A percentile compares a stretch with the other conserved stretches of the same genome.
These are phyloP conservation scores for Cryptoprocta ferox DNA, from an alignment of 2,797 vertebrate species.

Conservation along the genomic window DNA sequence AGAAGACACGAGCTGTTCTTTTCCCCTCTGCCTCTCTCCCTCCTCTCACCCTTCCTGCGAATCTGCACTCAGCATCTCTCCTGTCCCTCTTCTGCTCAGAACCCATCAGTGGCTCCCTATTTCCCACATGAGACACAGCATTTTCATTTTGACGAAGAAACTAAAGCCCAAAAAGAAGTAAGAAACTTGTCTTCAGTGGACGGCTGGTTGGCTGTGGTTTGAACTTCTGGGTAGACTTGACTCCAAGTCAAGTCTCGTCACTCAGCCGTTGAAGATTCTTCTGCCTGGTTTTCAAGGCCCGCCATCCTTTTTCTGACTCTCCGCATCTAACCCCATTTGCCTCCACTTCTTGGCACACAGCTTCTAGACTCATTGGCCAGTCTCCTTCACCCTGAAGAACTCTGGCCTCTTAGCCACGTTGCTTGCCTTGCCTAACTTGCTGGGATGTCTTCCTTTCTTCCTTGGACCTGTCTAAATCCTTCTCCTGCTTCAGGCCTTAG, in stretches of 20 bases:
- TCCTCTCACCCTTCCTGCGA: background rate
- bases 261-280: background rate
- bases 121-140: background rate
- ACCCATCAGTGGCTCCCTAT: background rate
- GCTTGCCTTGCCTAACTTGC: background rate
- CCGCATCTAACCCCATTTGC: background rate
- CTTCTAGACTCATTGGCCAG: background rate
- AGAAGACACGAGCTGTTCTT: background rate
- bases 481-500: background rate
- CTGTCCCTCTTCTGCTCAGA: background rate
- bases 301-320: no score
- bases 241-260: background rate
- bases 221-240: background rate
- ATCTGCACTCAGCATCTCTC: background rate
- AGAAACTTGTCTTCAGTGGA: background rate
- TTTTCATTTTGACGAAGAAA: constrained; percentile 14
- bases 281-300: background rate
- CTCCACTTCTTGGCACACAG: background rate
- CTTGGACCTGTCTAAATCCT: background rate
- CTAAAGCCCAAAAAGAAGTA: background rate
- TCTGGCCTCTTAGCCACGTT: background rate
- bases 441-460: background rate
- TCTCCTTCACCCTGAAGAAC: background rate
- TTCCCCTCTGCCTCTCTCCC: background rate
- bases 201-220: background rate